These are phyloP conservation scores for Zeuzera pyrina DNA, from an alignment of 2,888 invertebrate species.

Conservation along the genomic window DNA sequence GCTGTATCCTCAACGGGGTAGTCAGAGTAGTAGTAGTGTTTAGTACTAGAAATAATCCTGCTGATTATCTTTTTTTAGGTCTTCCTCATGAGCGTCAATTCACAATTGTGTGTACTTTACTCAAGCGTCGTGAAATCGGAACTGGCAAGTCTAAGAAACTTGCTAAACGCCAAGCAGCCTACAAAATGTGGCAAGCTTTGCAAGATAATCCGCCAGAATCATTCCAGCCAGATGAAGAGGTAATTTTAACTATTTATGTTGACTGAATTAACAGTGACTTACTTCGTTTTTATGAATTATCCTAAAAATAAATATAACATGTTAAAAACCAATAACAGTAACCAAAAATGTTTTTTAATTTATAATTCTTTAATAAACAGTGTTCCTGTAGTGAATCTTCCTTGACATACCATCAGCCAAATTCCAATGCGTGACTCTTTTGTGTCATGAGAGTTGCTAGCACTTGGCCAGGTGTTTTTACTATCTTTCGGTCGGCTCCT, in stretches of 20 bases:
- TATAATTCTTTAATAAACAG: too few relatives aligned
- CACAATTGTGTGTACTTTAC: slow-evolving; percentile 91
- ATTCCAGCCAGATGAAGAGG: slow-evolving; percentile 80
- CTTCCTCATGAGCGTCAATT: slow-evolving; percentile 95
- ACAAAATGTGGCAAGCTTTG: slow-evolving; percentile 91
- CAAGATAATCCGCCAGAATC: slow-evolving; percentile 84
- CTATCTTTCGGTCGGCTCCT: slow-evolving; percentile 70
- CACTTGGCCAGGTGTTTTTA: slow-evolving; percentile 70
- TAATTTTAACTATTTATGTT: too few relatives aligned
- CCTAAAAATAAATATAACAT: too few relatives aligned
- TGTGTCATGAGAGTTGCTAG: slow-evolving; percentile 26
- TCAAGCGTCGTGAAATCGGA: slow-evolving; percentile 88
- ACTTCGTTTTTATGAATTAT: slow-evolving; percentile 3
- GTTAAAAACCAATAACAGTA: too few relatives aligned
- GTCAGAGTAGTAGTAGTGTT: too few relatives aligned
- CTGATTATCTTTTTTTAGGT: slow-evolving; percentile 51
- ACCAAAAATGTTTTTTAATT: too few relatives aligned
- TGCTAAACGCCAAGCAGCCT: slow-evolving; percentile 96
- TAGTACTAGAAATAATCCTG: too few relatives aligned
- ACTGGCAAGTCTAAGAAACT: slow-evolving; percentile 96
- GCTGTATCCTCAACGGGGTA: too few relatives aligned
- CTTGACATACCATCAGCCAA: too few relatives aligned
- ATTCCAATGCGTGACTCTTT: too few relatives aligned
- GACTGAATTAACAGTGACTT: not conserved
- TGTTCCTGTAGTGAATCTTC: too few relatives aligned